These are phyloP conservation scores for Heliconius melpomene DNA, from an alignment of 1,140 invertebrate species.

Conservation along the genomic window DNA sequence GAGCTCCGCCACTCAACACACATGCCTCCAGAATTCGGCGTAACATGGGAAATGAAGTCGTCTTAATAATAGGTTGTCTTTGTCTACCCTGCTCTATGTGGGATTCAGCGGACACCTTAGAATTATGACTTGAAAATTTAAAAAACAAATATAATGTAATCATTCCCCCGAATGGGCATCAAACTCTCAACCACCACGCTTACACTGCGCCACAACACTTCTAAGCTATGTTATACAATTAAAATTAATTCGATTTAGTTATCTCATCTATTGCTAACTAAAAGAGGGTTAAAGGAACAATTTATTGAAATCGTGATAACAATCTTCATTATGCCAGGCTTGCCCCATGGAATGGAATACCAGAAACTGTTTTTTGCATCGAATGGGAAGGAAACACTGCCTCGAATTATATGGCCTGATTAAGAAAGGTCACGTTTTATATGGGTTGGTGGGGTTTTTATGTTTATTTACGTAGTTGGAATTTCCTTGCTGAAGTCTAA, in stretches of 20 bases:
- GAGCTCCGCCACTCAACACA: too few species aligned
- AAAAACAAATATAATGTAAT: too few species aligned
- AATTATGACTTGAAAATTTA: too few species aligned
- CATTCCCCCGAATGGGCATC: too few species aligned
- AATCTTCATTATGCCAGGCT: constrained; percentile 39
- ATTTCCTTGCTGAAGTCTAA: neutral
- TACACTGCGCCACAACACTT: too few species aligned
- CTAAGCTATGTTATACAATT: neutral
- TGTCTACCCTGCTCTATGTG: too few species aligned
- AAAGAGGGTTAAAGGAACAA: constrained; percentile 38
- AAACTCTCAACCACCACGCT: too few species aligned
- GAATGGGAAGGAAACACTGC: constrained; percentile 29
- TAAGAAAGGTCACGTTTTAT: constrained; percentile 40
- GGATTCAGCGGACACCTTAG: too few species aligned
- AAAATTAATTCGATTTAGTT: constrained; percentile 1
- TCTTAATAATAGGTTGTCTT: too few species aligned
- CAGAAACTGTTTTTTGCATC: constrained; percentile 22
- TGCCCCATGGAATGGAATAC: constrained; percentile 28
- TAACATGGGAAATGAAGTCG: too few species aligned
- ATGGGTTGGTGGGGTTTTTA: constrained; percentile 3
- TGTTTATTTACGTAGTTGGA: neutral
- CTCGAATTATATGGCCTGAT: constrained; percentile 38
- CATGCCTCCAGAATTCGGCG: too few species aligned
- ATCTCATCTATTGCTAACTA: neutral
- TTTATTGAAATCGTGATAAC: constrained; percentile 43